Base-by-base conservation (phyloP, 2,888 invertebrate species). In the Heliconius erato region DNA sequence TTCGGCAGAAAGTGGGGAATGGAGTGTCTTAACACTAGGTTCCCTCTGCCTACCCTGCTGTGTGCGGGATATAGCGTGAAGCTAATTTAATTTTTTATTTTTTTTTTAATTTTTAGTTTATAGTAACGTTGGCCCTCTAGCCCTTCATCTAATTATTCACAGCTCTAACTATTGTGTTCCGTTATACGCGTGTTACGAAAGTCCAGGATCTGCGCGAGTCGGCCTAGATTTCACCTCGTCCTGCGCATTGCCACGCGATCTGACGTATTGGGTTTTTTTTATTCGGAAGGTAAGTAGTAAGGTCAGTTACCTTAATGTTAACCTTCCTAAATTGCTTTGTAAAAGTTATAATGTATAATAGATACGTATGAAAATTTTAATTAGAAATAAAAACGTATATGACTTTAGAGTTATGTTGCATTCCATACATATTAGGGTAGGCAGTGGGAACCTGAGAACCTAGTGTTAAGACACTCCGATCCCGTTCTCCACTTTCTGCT, bases 181-280 rank as follows among this genome's bases (percentile, higher is more conserved):
- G 83, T 80, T 83, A 35, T 59, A 76, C 84, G 63, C 83, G 40
- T 79, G 77, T 79, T 81, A 86, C 84, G 69, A 59, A 81, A 81
- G 79, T 83, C 84, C 84, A 86, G 87, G 87, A 88, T 86, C 81
- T 83, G 74, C 69, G 59, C 71, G 67, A 74, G 68, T 44, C 80
- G 87, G 77, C 86, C 88, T 86, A 87, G 88, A 88, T 88, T 88
- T 88, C 88, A 81, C 88, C 79, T 77, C 79, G 82, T 81, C 84
- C 83, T 84, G 82, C 83, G 84, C 65, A 69, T 74, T 79, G 74
- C 59, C 74, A 80, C 80, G 74, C 83, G 54, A 65, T 23, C 65
- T 54, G 32, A 74, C 72, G 71, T 76, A 80, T 80, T 84, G 63
- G 63, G 28, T 44, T 19, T n/a, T n/a, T 59, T 82, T 80, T 26